phyloP scores from a whole-genome alignment of 2,888 invertebrate genomes.

The Ophioninae sp. region DNA sequence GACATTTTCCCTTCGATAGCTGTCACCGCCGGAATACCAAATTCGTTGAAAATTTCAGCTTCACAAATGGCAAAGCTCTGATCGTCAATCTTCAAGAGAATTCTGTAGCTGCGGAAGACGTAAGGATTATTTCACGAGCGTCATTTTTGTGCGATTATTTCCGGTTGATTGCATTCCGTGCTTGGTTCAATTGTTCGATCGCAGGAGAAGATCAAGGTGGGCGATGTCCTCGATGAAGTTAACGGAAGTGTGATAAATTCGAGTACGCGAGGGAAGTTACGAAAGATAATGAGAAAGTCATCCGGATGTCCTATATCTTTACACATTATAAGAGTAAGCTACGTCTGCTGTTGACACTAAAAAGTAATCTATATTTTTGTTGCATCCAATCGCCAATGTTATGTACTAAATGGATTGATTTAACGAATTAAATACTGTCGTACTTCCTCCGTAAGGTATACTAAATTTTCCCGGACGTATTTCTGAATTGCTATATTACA shows the following conservation, averaged over 20 bases:
- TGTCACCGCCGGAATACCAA: constrained; percentile 7
- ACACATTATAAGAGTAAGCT: constrained; percentile 83
- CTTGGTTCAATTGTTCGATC: not conserved
- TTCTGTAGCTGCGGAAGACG: constrained; percentile 86
- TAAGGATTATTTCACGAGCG: constrained; percentile 77
- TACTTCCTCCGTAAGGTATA: too few species aligned
- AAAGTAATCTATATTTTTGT: not conserved
- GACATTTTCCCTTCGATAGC: not conserved
- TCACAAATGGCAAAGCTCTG: constrained; percentile 84
- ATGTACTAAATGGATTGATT: too few species aligned
- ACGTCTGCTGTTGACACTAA: not conserved
- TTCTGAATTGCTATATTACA: too few species aligned
- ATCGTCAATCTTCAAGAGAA: constrained; percentile 83
- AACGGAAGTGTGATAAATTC: constrained; percentile 83
- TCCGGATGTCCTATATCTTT: constrained; percentile 81
- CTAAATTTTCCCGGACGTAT: too few species aligned
- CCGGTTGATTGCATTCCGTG: not conserved
- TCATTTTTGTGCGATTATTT: not conserved
- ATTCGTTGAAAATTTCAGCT: constrained; percentile 79
- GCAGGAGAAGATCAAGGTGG: constrained; percentile 84
- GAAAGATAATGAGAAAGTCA: constrained; percentile 81
- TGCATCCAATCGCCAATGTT: too few species aligned
- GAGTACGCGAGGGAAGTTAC: constrained; percentile 81
- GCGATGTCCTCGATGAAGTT: constrained; percentile 85
- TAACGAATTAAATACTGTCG: too few species aligned